These are phyloP conservation scores for Seriola quinqueradiata DNA, from an alignment of 2,113 vertebrate species.

Conservation along the genomic window DNA sequence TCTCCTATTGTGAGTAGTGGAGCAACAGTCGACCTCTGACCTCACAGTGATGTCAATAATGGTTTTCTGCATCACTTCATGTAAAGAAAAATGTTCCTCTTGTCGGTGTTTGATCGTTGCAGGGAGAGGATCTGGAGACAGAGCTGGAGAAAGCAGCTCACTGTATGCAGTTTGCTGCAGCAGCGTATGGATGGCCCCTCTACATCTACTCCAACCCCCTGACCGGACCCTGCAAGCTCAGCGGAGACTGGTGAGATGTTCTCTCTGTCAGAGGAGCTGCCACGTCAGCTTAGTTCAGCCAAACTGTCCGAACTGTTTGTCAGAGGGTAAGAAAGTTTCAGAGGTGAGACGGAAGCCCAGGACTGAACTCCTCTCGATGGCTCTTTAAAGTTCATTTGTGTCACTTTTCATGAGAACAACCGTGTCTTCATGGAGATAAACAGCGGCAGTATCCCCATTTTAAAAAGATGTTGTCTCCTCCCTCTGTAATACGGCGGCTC, in stretches of 20 bases:
- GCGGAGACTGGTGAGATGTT: constrained; percentile 89
- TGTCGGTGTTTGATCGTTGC: neutral
- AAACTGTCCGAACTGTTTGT: no score
- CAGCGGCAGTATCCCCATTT: no score
- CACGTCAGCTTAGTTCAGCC: no score
- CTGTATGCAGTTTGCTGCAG: constrained; percentile 93
- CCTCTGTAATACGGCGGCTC: no score
- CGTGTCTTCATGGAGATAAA: no score
- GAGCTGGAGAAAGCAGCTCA: constrained; percentile 93
- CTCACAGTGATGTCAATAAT: neutral
- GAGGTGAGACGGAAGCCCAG: no score
- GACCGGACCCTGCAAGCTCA: constrained; percentile 91
- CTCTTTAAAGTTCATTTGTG: no score
- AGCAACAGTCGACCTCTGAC: neutral
- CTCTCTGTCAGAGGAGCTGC: fast-evolving
- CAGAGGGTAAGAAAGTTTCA: no score
- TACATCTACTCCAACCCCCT: constrained; percentile 91
- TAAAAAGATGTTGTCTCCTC: no score
- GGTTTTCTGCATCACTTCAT: neutral
- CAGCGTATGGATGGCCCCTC: constrained; percentile 96
- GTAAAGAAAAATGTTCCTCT: neutral
- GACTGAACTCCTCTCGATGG: no score
- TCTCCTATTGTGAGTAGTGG: constrained; percentile 83
- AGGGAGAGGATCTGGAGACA: constrained; percentile 88
- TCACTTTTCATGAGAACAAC: no score